Conservation (phyloP, 2,888 invertebrate genomes). For the Protonemura montana region DNA sequence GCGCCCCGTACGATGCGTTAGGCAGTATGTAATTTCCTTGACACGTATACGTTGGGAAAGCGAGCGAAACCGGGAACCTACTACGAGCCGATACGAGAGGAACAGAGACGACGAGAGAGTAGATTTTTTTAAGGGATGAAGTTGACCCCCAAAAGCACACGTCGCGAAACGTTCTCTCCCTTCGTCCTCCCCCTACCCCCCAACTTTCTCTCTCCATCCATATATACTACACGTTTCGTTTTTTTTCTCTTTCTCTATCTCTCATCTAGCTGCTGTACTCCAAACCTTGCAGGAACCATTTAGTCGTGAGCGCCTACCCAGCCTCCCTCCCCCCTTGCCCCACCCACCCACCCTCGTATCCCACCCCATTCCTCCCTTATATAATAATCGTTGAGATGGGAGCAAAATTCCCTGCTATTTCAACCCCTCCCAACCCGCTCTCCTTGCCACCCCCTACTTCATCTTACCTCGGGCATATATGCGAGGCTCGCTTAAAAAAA, state of each 20-base stretch:
- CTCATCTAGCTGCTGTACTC: constrained; percentile 35
- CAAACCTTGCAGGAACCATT: constrained; percentile 47
- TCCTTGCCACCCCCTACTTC: constrained; percentile 21
- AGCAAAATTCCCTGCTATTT: constrained; percentile 50
- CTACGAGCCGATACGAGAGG: not conserved
- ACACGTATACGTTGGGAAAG: constrained; percentile 21
- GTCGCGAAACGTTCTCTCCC: constrained; percentile 39
- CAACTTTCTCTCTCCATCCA: not conserved
- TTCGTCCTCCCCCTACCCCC: not conserved
- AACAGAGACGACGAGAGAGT: constrained; percentile 29
- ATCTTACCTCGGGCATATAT: constrained; percentile 34
- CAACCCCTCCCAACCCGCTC: constrained; percentile 39
- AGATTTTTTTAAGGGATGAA: constrained; percentile 41
- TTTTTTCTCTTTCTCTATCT: constrained; percentile 26
- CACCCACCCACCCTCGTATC: constrained; percentile 36
- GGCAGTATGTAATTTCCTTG: constrained; percentile 30
- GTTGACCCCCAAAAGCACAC: constrained; percentile 45
- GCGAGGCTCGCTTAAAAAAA: constrained; percentile 26
- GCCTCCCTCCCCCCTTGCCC: not conserved
- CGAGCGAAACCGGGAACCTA: not conserved
- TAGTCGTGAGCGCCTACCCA: constrained; percentile 42
- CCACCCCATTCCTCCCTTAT: constrained; percentile 32
- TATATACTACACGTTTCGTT: constrained; percentile 22
- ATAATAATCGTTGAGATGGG: constrained; percentile 50
- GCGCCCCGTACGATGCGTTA: not conserved